Evolutionary conservation across 2,113 vertebrate species (phyloP), one percentile per base, ranked within the genome.

Genomic region (Pedionomus torquatus): DNA sequence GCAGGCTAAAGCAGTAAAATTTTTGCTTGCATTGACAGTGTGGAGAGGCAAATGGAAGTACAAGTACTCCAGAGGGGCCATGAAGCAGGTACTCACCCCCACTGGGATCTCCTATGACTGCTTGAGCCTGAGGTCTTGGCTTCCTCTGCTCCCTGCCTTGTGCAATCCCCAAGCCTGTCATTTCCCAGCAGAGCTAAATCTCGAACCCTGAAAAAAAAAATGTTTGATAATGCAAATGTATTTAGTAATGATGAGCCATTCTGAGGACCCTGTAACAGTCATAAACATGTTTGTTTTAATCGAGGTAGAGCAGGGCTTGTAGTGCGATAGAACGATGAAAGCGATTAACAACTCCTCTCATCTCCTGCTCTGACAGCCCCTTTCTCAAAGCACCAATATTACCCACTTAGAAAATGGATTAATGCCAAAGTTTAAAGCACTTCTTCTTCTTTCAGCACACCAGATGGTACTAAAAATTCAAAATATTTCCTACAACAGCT

Each of bases 401-500:
- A 97, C 87, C 96, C 97, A 98, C 95, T 98, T 97, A 96, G 87
- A 96, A 94, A 90, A 94, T 97, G 96, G 96, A 97, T 96, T 84
- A 92, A 92, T 95, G 97, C 97, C 98, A 98, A 80, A 7, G 3
- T 90, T 97, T 94, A 95, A 98, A 98, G 89, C 74, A 95, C 79
- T 97, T 89, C 91, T 98, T 95, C 92, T 96, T 94, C 96, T 97
- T 98, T 98, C 83, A 96, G 78, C 97, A 94, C 93, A 95, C 98
- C 98, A 99, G 98, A 99, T 99, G 99, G 98, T 96, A 97, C 95
- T 78, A 96, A 97, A 98, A 98, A 98, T 98, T 98, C 97, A 97
- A 98, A 96, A 98, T 98, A 97, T 98, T 98, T 98, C 95, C 96
- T 97, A 57, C 87, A 97, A 98, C 98, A 99, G 98, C 98, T 99